These are phyloP conservation scores for Lysandra bellargus DNA, from an alignment of 2,888 invertebrate genomes.

Conservation along the genomic window DNA sequence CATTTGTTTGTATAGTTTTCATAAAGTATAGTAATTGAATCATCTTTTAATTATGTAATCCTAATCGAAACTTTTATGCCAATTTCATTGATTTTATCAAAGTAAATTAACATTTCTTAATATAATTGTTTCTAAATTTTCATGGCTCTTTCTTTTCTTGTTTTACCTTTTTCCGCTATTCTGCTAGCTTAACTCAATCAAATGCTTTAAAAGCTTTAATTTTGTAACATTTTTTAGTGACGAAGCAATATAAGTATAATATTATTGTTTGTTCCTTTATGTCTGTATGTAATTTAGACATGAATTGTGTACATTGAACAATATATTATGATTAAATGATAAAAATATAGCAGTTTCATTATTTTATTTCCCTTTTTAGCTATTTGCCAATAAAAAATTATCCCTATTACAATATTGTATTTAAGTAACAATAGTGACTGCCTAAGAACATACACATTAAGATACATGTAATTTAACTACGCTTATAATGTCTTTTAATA, in stretches of 20 bases:
- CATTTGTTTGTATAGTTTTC: background rate
- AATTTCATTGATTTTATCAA: background rate
- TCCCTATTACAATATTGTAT: background rate
- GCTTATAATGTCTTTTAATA: too few relatives aligned
- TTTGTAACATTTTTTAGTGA: background rate
- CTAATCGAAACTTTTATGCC: too few relatives aligned
- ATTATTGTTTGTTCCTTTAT: background rate
- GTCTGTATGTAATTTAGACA: constrained; percentile 1
- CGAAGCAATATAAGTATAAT: background rate
- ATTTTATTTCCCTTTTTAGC: background rate
- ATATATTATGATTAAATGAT: constrained; percentile 2
- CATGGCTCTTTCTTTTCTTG: background rate
- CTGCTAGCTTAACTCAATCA: background rate
- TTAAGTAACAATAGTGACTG: too few relatives aligned
- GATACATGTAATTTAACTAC: too few relatives aligned
- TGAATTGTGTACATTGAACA: constrained; percentile 1
- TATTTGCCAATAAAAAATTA: background rate
- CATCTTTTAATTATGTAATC: background rate
- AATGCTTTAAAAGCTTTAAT: constrained; percentile 11
- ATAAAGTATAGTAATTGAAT: background rate
- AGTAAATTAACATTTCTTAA: too few relatives aligned
- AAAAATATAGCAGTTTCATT: background rate
- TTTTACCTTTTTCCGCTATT: background rate
- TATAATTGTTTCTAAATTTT: too few relatives aligned
- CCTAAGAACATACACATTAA: too few relatives aligned